Conservation (phyloP, 2,888 invertebrate species). For the Cancer borealis region DNA sequence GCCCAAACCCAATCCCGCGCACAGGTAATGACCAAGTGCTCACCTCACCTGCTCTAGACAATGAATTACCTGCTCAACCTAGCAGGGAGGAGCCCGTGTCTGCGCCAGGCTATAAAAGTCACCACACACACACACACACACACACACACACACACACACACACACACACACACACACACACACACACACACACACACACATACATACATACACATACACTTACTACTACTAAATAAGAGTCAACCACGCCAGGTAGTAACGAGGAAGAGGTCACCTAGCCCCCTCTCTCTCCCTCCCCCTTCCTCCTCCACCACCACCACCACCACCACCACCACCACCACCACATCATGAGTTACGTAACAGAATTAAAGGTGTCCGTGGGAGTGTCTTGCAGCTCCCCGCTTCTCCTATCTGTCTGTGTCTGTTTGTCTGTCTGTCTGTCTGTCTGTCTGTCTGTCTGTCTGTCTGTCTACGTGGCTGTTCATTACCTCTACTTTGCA, state of each 20-base stretch:
- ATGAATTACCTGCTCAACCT: neutral
- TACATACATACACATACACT: neutral
- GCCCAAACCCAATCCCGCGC: neutral
- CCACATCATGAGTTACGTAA: neutral
- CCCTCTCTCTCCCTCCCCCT: neutral
- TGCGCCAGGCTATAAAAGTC: neutral
- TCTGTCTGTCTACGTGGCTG: neutral
- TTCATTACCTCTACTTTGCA: neutral
- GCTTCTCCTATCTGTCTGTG: neutral
- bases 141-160: neutral
- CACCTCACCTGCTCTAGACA: neutral
- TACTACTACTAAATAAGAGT: neutral
- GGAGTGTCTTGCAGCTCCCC: neutral
- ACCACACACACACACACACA: neutral
- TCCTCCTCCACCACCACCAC: neutral
- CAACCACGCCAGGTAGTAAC: constrained; percentile 24
- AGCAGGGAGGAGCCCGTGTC: neutral
- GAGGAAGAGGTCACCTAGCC: neutral
- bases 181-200: neutral
- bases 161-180: neutral
- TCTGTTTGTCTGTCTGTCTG: neutral
- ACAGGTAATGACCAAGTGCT: neutral
- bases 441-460: neutral
- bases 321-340: constrained; percentile 33
- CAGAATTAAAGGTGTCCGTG: neutral